Percentiles rank a stretch among this genome's conserved stretches.
Conservation (phyloP, 1,140 invertebrate species). For the Propsilocerus akamusi region DNA sequence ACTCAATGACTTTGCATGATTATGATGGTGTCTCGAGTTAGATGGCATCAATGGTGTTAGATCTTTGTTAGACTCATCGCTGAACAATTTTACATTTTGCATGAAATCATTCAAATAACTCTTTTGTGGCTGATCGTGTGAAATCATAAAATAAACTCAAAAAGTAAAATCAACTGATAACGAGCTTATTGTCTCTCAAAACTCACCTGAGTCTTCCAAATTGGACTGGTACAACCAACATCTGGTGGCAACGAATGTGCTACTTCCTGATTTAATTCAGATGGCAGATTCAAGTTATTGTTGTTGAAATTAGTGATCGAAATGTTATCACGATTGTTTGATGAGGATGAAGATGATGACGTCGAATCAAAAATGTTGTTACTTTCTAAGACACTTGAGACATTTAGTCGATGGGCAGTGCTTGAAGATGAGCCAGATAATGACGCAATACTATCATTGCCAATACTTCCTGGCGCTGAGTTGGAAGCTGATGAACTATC, state of each 20-base stretch:
- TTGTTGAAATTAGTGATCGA: background rate
- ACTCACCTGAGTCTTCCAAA: slow-evolving; percentile 1
- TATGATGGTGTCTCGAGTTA: background rate
- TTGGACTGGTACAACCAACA: background rate
- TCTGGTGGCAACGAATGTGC: background rate
- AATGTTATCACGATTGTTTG: background rate
- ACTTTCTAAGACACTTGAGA: background rate
- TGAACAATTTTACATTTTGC: background rate
- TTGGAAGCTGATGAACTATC: slow-evolving; percentile 6
- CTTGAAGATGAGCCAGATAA: background rate
- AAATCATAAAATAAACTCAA: background rate
- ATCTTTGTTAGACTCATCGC: background rate
- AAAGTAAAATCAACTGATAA: background rate
- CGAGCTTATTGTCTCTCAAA: background rate
- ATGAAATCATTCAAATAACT: background rate
- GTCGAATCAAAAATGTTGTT: background rate
- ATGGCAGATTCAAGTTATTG: background rate
- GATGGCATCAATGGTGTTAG: background rate
- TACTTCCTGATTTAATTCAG: background rate
- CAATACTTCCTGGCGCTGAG: background rate
- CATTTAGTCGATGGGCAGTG: background rate
- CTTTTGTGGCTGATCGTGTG: too few species aligned
- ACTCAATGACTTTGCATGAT: background rate
- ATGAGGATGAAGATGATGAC: background rate
- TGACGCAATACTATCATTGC: background rate